phyloP scores from a whole-genome alignment of 1,140 invertebrate genomes.

The Trigoniulus corallinus region DNA sequence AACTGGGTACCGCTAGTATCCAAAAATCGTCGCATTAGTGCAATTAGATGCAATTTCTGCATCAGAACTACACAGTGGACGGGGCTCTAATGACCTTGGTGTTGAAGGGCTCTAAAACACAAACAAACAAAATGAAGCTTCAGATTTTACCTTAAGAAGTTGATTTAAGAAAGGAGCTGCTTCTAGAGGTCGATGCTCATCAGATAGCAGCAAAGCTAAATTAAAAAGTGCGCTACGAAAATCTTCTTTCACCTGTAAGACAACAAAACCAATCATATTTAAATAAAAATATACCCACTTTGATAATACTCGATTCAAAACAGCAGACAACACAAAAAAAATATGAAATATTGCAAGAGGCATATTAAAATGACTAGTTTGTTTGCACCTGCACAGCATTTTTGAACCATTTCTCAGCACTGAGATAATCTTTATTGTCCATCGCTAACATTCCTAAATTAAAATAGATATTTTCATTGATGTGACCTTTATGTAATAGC shows the following conservation, averaged over 20 bases:
- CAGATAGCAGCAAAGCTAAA: constrained; percentile 72
- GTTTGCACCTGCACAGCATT: constrained; percentile 1
- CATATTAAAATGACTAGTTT: not conserved
- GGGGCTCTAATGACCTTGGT: not conserved
- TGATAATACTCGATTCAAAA: not conserved
- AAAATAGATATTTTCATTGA: constrained; percentile 11
- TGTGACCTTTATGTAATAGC: constrained; percentile 5
- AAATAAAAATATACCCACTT: not conserved
- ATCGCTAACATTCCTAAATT: constrained; percentile 12
- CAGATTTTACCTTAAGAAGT: constrained; percentile 37
- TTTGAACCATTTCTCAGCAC: constrained; percentile 51
- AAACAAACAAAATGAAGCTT: not conserved
- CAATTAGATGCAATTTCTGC: too few relatives aligned
- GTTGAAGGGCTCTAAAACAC: too few relatives aligned
- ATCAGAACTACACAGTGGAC: not conserved
- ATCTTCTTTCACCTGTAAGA: constrained; percentile 24
- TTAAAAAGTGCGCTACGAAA: constrained; percentile 90
- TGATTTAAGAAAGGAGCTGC: constrained; percentile 85
- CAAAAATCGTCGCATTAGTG: too few relatives aligned
- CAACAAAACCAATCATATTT: too few relatives aligned
- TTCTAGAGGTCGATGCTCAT: constrained; percentile 71
- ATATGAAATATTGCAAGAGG: too few relatives aligned
- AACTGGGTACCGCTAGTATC: too few relatives aligned
- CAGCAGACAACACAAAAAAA: too few relatives aligned
- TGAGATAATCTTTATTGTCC: constrained; percentile 40